Base-by-base conservation (phyloP, 2,797 vertebrate species). In the Urosaurus nigricauda region DNA sequence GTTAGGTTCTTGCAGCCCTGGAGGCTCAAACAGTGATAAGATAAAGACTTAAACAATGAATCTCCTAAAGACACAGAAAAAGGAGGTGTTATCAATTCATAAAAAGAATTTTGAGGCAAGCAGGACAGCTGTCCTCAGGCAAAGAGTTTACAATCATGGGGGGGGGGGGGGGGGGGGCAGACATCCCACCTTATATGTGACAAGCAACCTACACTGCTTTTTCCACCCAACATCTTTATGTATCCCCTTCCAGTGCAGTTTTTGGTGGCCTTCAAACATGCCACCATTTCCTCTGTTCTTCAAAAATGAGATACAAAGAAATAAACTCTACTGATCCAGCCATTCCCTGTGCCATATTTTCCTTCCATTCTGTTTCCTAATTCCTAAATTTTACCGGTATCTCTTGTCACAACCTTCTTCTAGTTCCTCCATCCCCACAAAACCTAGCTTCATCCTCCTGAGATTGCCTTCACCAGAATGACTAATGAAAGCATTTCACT, bases 41-140 rank as follows among this genome's bases (percentile, higher is more conserved):
- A 86, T 86, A 86, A 89, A 47, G 73, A 77, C 79, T 56, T 81
- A 58, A 89, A 53, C 79, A 86, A 89, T 86, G 71, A 58, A 83
- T 89, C 47, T 82, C 85, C 84, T 77, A 74, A 37, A 86, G 84
- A 68, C 84, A 83, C 7, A 68, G 70, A 77, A 89, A 86, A 40
- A 80, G 56, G 16, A 80, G 56, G 16, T 75, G 24, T 86, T 86
- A 85, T 82, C 56, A 75, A 79, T 75, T 82, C 29, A 78, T 58
- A 32, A 19, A 81, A 74, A n/a, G 19, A 65, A 82, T 65, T n/a
- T n/a, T 68, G 17, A 77, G 85, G n/a, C 56, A 81, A 85, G 68
- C 68, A 35, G 29, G n/a, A 75, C 71, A 85, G 43, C 47, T 82
- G 35, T n/a, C 84, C 68, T 86, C 32, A 82, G 58, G 70, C 70